Conservation (phyloP, 2,797 vertebrate species). For the Pygocentrus nattereri region DNA sequence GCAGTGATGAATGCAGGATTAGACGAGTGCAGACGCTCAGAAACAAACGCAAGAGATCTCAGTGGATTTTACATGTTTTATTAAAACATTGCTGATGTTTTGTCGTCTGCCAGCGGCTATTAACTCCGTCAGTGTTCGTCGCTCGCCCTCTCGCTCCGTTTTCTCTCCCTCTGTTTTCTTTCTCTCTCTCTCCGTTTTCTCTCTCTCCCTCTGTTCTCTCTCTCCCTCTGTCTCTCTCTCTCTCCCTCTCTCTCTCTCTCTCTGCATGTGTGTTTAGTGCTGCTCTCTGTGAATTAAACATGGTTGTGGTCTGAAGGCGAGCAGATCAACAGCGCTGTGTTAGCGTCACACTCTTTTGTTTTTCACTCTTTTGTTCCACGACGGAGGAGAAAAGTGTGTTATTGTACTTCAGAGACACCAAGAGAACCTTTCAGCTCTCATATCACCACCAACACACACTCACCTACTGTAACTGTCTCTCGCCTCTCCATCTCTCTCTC, state of each 20-base stretch:
- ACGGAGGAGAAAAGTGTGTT: constrained; percentile 50
- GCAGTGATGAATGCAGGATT: no score
- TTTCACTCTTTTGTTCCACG: constrained; percentile 28
- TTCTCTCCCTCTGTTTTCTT: no score
- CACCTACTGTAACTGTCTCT: neutral
- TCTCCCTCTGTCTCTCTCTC: constrained; percentile 8
- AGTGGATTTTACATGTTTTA: constrained; percentile 16
- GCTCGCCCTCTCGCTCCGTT: no score
- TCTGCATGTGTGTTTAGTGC: neutral
- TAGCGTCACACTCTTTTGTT: constrained; percentile 13
- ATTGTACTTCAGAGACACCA: constrained; percentile 46
- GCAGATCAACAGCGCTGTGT: constrained; percentile 20
- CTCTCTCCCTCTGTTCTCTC: no score
- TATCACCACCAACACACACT: neutral
- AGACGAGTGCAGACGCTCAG: no score
- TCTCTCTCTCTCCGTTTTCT: no score
- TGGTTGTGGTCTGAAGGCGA: constrained; percentile 33
- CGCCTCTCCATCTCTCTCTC: no score
- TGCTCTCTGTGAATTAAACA: constrained; percentile 2
- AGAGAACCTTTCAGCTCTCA: no score
- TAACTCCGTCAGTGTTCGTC: constrained; percentile 10
- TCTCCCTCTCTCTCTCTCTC: neutral
- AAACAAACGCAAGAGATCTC: no score
- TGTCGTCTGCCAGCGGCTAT: constrained; percentile 25
- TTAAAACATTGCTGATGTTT: constrained; percentile 33